These are phyloP conservation scores for Drosophila serrata DNA, from an alignment of 1,140 invertebrate species.

Conservation along the genomic window DNA sequence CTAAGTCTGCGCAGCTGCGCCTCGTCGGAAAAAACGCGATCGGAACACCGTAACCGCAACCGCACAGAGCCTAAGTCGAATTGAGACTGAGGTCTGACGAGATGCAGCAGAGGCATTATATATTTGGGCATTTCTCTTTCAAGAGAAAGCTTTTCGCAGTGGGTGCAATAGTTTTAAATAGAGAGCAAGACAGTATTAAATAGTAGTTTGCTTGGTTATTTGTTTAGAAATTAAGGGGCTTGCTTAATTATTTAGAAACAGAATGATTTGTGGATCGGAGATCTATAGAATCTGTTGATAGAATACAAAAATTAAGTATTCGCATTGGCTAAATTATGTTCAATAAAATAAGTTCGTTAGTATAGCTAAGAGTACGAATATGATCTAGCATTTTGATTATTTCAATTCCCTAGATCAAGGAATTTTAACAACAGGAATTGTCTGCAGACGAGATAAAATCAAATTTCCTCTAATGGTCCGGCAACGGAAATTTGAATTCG, in stretches of 20 bases:
- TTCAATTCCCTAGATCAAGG: not conserved
- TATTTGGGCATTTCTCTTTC: slow-evolving; percentile 36
- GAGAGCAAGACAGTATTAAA: not conserved
- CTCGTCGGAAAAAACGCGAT: slow-evolving; percentile 27
- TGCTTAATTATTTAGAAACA: no score
- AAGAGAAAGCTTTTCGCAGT: slow-evolving; percentile 49
- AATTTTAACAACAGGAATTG: not conserved
- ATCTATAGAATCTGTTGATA: not conserved
- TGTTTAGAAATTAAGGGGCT: not conserved
- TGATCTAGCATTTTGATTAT: not conserved
- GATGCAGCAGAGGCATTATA: slow-evolving; percentile 61
- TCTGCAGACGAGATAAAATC: no score
- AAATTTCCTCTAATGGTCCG: no score
- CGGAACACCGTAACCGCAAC: slow-evolving; percentile 12
- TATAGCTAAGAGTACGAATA: no score
- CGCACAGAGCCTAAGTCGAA: slow-evolving; percentile 44
- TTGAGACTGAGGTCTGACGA: slow-evolving; percentile 62
- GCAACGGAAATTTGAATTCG: not conserved
- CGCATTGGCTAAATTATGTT: no score
- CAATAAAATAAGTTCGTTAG: no score
- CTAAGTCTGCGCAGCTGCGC: slow-evolving; percentile 2
- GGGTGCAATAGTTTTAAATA: slow-evolving; percentile 4
- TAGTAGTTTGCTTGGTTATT: not conserved
- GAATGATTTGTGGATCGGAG: not conserved
- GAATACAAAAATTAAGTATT: not conserved